phyloP scores from a whole-genome alignment of 2,888 invertebrate species.

The Nephrotoma guestfalica region DNA sequence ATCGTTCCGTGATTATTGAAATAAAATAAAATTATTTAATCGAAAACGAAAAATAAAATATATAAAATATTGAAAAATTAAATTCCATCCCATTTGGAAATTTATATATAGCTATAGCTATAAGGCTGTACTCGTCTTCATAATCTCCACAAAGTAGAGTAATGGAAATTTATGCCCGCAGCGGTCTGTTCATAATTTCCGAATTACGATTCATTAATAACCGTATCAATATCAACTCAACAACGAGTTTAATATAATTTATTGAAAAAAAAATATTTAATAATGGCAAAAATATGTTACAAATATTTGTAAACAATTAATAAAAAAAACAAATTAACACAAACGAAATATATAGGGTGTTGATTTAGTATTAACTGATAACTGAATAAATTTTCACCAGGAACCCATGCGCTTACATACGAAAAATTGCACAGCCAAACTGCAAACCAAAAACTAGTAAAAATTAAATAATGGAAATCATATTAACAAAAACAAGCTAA shows the following conservation, averaged over 20 bases:
- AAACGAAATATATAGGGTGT: background rate
- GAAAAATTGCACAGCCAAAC: background rate
- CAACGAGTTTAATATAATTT: background rate
- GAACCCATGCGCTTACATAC: background rate
- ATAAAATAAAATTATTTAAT: background rate
- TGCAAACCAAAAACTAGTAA: too few species aligned
- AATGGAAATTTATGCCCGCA: background rate
- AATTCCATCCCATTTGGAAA: background rate
- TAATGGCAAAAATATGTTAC: background rate
- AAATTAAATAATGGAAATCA: background rate
- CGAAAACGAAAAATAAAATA: background rate
- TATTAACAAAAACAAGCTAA: background rate
- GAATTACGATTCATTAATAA: background rate
- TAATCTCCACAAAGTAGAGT: background rate
- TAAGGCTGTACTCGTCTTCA: background rate
- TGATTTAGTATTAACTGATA: background rate
- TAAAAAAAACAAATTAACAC: background rate
- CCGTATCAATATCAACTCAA: background rate
- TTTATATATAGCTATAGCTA: background rate
- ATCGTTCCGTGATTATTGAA: background rate
- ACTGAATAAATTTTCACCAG: background rate
- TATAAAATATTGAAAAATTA: background rate
- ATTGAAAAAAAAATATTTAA: background rate
- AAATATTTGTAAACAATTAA: background rate
- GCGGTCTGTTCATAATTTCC: background rate